Base-by-base conservation (phyloP, 1,140 invertebrate species). In the Lithobius niger region DNA sequence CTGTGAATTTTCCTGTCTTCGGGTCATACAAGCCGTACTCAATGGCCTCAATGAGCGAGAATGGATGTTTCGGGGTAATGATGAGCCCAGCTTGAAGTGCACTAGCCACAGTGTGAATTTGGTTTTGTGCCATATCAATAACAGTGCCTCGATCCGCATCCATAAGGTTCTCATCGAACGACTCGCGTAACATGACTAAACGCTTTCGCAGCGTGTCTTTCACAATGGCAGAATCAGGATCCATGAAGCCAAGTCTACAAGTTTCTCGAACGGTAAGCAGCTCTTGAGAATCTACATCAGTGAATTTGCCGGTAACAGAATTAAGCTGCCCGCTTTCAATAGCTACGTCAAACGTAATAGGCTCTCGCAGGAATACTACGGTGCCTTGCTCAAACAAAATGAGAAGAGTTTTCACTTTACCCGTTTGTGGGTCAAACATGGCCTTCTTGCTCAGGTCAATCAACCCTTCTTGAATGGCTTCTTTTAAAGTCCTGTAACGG, bases 71-170 rank as follows among this genome's bases (percentile, higher is more conserved):
- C 15, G 83, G 82, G 6, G 85, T 87, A 44, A 82, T 78, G 24
- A 92, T 71, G 0, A 92, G 67, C 49, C 83, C 83, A 59, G 65
- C 78, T 58, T 88, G 81, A n/a, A 90, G 69, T n/a, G 86, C 86
- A 52, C 76, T 75, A 44, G 76, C 68, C 52, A 92, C 67, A 10
- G 81, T 75, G 58, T 85, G 79, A n/a, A 91, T 71, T 66, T 86
- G 84, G 27, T 85, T 88, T 22, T 82, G 87, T 45, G 78, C 77
- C 3, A 82, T 86, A 63, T 91, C 85, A 48, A 93, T 68, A 26
- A 88, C 84, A 66, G 83, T 86, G 58, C 82, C 82, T 60, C 88
- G 89, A 52, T 89, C 86, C 18, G 83, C 78, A 69, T 95, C 89
- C 72, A 93, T 83, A 16, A 93, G 71, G 21, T 87, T 89, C 67